Evolutionary conservation across 2,113 vertebrate species (phyloP).

Genomic region (Myotis lucifugus): DNA sequence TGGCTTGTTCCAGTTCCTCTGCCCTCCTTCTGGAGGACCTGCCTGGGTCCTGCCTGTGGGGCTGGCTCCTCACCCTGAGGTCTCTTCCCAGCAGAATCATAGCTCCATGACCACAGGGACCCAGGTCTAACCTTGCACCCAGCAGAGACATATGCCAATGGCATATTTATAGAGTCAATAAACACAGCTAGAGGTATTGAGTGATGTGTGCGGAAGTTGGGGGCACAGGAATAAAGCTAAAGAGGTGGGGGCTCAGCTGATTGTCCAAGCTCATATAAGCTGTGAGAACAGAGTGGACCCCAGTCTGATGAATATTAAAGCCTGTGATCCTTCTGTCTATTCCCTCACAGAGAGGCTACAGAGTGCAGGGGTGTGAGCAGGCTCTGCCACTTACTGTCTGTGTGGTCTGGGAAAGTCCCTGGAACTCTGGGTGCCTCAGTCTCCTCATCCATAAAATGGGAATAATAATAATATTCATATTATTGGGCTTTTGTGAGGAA

Average conservation of each 20-base stretch:
- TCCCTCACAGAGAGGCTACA: background rate
- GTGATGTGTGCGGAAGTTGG: background rate
- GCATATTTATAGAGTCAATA: too few relatives aligned
- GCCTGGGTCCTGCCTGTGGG: background rate
- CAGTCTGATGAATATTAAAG: background rate
- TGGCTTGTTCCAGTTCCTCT: background rate
- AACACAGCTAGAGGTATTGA: background rate
- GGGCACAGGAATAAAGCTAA: background rate
- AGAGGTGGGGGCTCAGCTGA: background rate
- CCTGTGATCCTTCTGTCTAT: background rate
- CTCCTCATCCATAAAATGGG: background rate
- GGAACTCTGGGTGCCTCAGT: background rate
- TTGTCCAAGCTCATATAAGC: background rate
- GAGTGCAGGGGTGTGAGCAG: rapidly evolving
- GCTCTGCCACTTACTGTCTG: background rate
- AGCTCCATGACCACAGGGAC: background rate
- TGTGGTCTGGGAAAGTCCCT: background rate
- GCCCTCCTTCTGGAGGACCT: too few relatives aligned
- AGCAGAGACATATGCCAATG: background rate
- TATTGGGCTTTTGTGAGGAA: background rate
- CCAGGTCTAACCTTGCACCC: background rate
- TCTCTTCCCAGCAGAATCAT: background rate
- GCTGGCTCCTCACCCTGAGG: background rate
- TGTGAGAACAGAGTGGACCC: background rate
- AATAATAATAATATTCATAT: background rate